Evolutionary conservation across 2,888 invertebrate genomes (phyloP).

Genomic region (Hirudinaria manillensis): DNA sequence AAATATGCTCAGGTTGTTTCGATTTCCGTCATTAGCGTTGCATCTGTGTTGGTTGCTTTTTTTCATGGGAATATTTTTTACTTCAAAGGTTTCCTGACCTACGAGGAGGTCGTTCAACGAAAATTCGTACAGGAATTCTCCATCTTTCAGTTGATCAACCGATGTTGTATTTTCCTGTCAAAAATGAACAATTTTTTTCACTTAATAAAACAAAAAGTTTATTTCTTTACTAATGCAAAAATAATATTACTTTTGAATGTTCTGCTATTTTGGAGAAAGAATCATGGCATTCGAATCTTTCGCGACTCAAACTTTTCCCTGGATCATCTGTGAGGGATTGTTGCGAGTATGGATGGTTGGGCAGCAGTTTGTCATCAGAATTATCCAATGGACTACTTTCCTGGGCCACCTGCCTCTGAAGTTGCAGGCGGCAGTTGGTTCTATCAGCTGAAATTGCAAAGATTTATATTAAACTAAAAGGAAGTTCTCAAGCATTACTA

Average conservation of each 20-base stretch:
- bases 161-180: no score
- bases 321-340: neutral
- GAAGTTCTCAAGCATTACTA: neutral
- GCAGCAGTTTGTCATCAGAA: neutral
- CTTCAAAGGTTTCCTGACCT: neutral
- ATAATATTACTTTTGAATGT: neutral
- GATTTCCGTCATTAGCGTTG: neutral
- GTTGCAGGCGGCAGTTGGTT: neutral
- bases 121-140: neutral
- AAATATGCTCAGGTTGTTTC: conserved; percentile 14
- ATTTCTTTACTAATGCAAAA: neutral
- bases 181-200: no score
- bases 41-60: neutral
- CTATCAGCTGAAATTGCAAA: neutral
- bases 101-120: conserved; percentile 6
- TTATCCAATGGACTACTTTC: neutral
- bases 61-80: no score
- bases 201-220: no score
- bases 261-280: neutral
- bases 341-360: neutral
- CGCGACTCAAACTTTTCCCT: neutral
- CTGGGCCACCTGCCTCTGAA: neutral
- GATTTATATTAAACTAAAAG: neutral
- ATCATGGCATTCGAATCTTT: neutral
- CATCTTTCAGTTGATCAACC: no score